These are phyloP conservation scores for Plectus sambesii DNA, from an alignment of 1,140 invertebrate genomes.

Conservation along the genomic window DNA sequence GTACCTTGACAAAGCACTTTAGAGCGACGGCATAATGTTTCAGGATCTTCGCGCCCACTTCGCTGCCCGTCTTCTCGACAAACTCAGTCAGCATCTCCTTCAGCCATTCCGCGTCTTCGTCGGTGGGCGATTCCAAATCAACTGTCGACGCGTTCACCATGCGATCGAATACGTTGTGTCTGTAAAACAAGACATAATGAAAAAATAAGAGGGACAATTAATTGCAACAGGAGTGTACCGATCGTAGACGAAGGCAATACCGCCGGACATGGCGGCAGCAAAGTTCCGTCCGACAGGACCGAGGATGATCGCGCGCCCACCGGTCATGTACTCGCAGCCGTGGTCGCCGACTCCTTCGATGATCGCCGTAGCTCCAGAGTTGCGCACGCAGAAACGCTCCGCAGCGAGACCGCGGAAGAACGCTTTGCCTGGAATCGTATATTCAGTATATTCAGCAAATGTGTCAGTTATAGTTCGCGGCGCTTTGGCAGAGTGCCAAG, in stretches of 20 bases:
- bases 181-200: slow-evolving; percentile 20
- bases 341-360: slow-evolving; percentile 90
- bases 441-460: too few relatives aligned
- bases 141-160: slow-evolving; percentile 42
- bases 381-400: slow-evolving; percentile 92
- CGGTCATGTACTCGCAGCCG: slow-evolving; percentile 99
- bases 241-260: slow-evolving; percentile 89
- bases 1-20: slow-evolving; percentile 73
- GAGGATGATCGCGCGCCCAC: slow-evolving; percentile 66
- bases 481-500: too few relatives aligned
- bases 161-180: slow-evolving; percentile 14
- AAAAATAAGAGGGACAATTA: neutral
- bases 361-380: slow-evolving; percentile 85
- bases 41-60: slow-evolving; percentile 67
- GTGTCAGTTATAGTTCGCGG: too few relatives aligned
- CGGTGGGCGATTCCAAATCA: slow-evolving; percentile 38
- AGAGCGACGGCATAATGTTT: slow-evolving; percentile 67
- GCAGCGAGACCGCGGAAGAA: slow-evolving; percentile 93
- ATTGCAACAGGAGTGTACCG: slow-evolving; percentile 54
- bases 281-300: slow-evolving; percentile 93
- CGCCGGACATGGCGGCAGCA: slow-evolving; percentile 94
- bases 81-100: slow-evolving; percentile 73
- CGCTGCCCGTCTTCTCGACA: slow-evolving; percentile 72
- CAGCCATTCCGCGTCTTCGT: slow-evolving; percentile 69
- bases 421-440: slow-evolving; percentile 67